Percentiles rank a stretch among this genome's conserved stretches.
Conservation (phyloP, 1,140 invertebrate genomes). For the Araneus ventricosus region DNA sequence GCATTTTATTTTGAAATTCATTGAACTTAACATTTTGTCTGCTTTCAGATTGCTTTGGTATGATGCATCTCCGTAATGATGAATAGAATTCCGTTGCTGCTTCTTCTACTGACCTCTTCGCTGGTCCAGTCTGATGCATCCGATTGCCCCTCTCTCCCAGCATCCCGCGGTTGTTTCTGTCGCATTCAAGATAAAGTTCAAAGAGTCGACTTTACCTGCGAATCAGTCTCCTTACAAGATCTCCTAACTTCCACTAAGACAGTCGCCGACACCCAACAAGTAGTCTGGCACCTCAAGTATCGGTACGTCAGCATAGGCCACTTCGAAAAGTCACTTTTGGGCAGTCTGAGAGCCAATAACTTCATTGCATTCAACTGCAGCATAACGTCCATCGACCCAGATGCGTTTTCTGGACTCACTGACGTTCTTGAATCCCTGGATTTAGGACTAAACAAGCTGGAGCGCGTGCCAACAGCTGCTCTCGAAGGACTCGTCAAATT, state of each 20-base stretch:
- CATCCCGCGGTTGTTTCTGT: constrained; percentile 87
- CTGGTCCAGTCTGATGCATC: not conserved
- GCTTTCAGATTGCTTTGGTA: not conserved
- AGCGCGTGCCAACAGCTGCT: constrained; percentile 75
- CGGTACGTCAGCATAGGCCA: constrained; percentile 90
- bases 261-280: constrained; percentile 83
- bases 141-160: constrained; percentile 59
- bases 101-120: not conserved
- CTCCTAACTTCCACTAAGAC: constrained; percentile 85
- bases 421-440: constrained; percentile 77
- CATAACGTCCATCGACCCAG: constrained; percentile 73
- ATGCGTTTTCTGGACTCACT: constrained; percentile 78
- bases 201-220: constrained; percentile 91
- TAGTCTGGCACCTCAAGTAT: constrained; percentile 88
- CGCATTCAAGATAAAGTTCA: constrained; percentile 91
- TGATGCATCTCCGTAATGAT: not conserved
- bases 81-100: not conserved
- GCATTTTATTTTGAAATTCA: no score
- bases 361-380: constrained; percentile 89
- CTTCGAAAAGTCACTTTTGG: constrained; percentile 88
- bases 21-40: not conserved
- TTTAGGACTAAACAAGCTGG: constrained; percentile 77
- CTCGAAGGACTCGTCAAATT: constrained; percentile 75
- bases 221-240: constrained; percentile 89
- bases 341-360: constrained; percentile 92